Base-by-base conservation (phyloP, 2,888 invertebrate species). In the Mesopsocus fuscifrons region DNA sequence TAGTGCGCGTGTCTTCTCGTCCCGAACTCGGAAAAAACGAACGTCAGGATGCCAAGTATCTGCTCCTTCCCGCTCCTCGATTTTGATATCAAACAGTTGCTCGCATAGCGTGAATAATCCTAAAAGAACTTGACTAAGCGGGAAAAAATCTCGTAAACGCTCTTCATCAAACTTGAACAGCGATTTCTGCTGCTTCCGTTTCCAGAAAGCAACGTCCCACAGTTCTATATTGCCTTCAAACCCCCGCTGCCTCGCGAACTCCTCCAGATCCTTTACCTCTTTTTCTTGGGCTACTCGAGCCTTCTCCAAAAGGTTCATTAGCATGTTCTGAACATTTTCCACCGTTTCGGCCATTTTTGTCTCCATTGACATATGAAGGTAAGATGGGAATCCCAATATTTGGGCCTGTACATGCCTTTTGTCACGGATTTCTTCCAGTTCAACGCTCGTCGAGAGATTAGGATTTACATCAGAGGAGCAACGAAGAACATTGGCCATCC, bases 121-220 rank as follows among this genome's bases (percentile, higher is more conserved):
- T 3, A 71, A 65, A n/a, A 92, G 63, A 1, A 92, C 91, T 52
- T 69, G 71, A 0, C 77, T 73, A 4, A 89, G 58, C 0, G 88
- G 84, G 55, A 95, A 92, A 60, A 80, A 92, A 55, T 83, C 74
- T 17, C 74, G 66, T 9, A 85, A 65, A 50, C 71, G 65, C 47
- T 77, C 72, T 50, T 84, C 81, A 52, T 81, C 73, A 49, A 75
- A 71, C 68, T 73, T 68, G 53, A 70, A 79, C 8, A 78, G 55
- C 1, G 70, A 63, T 54, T 68, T 66, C 49, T 71, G 68, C 50
- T 87, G 82, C 57, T 81, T 79, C 50, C 83, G 69, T 52, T 76
- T 71, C 85, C 88, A 95, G 57, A 80, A 95, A 2, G 80, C 72
- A 35, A 94, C 66, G 60, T 95, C 95, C 76, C 83, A 92, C 40